phyloP scores from a whole-genome alignment of 2,797 vertebrate species.

The Trachurus trachurus region DNA sequence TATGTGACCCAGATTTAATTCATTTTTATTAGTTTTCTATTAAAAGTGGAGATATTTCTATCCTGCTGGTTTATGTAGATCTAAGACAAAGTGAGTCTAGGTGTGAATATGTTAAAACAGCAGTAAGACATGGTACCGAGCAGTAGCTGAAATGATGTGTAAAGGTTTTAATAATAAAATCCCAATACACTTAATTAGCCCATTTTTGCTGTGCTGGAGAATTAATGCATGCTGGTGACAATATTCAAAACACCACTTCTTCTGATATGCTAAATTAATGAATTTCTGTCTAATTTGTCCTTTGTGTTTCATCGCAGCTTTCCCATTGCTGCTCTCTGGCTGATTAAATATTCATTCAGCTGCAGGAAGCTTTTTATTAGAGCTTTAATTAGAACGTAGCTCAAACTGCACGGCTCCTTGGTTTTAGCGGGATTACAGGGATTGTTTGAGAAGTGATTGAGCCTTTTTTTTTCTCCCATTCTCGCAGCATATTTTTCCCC shows the following conservation, averaged over 20 bases:
- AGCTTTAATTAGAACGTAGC: conserved; percentile 76
- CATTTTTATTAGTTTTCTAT: neutral
- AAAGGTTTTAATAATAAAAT: conserved; percentile 45
- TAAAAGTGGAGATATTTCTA: neutral
- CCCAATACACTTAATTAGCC: conserved; percentile 54
- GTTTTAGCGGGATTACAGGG: conserved; percentile 68
- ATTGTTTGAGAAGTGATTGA: conserved; percentile 50
- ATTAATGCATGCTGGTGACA: conserved; percentile 29
- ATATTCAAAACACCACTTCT: conserved; percentile 53
- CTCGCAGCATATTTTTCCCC: conserved; percentile 21
- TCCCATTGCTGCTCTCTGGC: conserved; percentile 57
- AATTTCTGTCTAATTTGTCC: conserved; percentile 65
- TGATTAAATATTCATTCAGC: conserved; percentile 80
- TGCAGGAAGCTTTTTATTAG: conserved; percentile 72
- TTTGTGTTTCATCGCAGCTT: conserved; percentile 62
- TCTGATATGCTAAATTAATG: conserved; percentile 70
- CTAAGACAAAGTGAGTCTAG: neutral
- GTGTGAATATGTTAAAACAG: neutral
- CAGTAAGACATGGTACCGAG: conserved; percentile 8
- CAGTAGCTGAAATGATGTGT: conserved; percentile 21
- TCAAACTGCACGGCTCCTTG: conserved; percentile 50
- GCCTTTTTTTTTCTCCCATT: neutral
- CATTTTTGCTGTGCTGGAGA: conserved; percentile 38
- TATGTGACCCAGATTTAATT: neutral
- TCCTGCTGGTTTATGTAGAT: conserved; percentile 12